Percentiles rank a stretch among this genome's conserved stretches.
phyloP scores from a whole-genome alignment of 2,797 vertebrate species.

The Falco concolor region DNA sequence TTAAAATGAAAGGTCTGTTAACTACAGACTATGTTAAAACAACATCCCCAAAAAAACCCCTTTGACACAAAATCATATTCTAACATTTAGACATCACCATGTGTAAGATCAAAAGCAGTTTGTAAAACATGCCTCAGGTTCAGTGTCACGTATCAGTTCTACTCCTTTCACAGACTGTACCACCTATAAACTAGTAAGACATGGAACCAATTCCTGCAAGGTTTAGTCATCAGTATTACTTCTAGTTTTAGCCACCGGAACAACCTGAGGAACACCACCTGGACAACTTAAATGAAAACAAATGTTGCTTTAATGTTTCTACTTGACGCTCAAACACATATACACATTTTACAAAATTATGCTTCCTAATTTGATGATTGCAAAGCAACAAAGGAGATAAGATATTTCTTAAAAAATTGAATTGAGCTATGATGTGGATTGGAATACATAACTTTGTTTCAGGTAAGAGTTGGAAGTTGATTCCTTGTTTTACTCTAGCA shows the following conservation, averaged over 20 bases:
- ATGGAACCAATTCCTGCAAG: background rate
- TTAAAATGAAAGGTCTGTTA: conserved; percentile 63
- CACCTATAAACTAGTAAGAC: background rate
- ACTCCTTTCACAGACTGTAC: background rate
- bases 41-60: background rate
- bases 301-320: background rate
- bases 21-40: conserved; percentile 13
- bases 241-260: background rate
- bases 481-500: background rate
- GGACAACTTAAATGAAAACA: background rate
- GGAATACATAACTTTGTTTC: background rate
- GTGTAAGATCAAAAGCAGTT: background rate
- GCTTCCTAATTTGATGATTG: background rate
- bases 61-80: background rate
- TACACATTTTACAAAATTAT: background rate
- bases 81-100: background rate
- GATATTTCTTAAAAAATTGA: background rate
- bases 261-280: background rate
- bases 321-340: background rate
- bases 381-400: background rate
- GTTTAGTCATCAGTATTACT: background rate
- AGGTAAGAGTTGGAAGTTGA: background rate
- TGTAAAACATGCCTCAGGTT: background rate
- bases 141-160: background rate
- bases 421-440: background rate